Conservation (phyloP, 2,113 vertebrate species). For the Pseudorasbora parva region DNA sequence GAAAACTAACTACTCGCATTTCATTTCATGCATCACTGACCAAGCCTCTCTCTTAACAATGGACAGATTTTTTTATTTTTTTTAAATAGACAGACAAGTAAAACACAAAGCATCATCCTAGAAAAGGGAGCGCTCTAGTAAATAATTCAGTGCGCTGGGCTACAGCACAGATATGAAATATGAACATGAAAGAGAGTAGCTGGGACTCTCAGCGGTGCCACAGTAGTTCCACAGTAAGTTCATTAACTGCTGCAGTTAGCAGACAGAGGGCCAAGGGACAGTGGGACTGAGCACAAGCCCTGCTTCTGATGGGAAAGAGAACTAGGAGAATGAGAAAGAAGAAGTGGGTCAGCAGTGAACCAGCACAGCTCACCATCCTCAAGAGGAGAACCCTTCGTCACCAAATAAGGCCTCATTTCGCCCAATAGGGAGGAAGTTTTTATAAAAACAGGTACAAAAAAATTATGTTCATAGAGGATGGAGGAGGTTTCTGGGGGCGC, state of each 20-base stretch:
- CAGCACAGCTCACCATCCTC: constrained; percentile 35
- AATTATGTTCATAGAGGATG: not conserved
- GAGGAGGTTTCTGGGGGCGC: constrained; percentile 37
- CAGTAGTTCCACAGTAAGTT: constrained; percentile 48
- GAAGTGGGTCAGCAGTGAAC: constrained; percentile 56
- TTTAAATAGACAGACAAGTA: constrained; percentile 11
- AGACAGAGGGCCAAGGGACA: constrained; percentile 40
- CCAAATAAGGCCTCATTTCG: constrained; percentile 29
- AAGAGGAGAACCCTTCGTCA: constrained; percentile 46
- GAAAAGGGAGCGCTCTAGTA: constrained; percentile 50
- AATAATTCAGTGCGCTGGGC: constrained; percentile 58
- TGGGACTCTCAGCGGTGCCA: constrained; percentile 27
- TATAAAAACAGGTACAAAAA: constrained; percentile 15
- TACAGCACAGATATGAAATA: constrained; percentile 57
- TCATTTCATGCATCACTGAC: constrained; percentile 34
- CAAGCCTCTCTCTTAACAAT: constrained; percentile 1
- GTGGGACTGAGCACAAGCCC: constrained; percentile 4
- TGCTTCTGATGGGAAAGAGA: constrained; percentile 1
- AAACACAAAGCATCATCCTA: constrained; percentile 40
- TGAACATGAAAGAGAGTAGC: constrained; percentile 57
- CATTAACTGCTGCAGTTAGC: constrained; percentile 56
- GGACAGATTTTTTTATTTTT: constrained; percentile 7
- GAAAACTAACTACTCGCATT: constrained; percentile 22
- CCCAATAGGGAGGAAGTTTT: constrained; percentile 29
- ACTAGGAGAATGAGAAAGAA: constrained; percentile 11